Evolutionary conservation across 1,140 invertebrate species (phyloP), one percentile per base, ranked within the genome.

Genomic region (Ips typographus): DNA sequence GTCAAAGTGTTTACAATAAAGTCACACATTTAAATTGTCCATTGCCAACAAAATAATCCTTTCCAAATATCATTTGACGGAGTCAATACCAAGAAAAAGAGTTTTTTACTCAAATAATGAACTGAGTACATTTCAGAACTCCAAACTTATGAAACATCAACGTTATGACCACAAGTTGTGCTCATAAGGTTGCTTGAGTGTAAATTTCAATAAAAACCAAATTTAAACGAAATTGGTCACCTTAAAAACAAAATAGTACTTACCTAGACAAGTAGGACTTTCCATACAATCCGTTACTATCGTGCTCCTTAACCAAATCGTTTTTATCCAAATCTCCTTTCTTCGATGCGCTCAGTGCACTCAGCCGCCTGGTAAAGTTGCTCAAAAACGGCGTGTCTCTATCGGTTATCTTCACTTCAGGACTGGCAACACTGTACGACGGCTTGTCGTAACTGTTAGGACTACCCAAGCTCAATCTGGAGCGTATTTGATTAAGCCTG

Each of bases 301-400:
- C 78, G 58, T 79, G 73, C 56, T 79, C 78, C 61, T 79, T 79
- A 38, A 79, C 77, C 8, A 77, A 70, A 65, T 78, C 77, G 41
- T 72, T 78, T 43, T 75, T 78, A 53, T 75, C 73, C 44, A 70
- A 75, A 37, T 74, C 71, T 5, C 74, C 43, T 43, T 74, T 75
- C 52, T 86, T 85, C 2, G 83, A 72, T 62, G 82, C 82, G 1
- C 82, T 77, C 39, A 87, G 76, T 5, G 85, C 76, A 44, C 87
- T 87, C 39, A 90, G 77, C 66, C 85, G 83, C 55, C 84, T 79
- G 2, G 87, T 88, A 69, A 89, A 90, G 73, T 86, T 88, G 70
- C 86, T 88, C 72, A 89, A 79, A 76, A 86, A 90, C 49, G 88
- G 88, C 70, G 86, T 88, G 76, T 89, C 80, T 73, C 72, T 75